Evolutionary conservation across 1,140 invertebrate species (phyloP), one percentile per base, ranked within the genome.

Genomic region (Paramacrobiotus metropolitanus): DNA sequence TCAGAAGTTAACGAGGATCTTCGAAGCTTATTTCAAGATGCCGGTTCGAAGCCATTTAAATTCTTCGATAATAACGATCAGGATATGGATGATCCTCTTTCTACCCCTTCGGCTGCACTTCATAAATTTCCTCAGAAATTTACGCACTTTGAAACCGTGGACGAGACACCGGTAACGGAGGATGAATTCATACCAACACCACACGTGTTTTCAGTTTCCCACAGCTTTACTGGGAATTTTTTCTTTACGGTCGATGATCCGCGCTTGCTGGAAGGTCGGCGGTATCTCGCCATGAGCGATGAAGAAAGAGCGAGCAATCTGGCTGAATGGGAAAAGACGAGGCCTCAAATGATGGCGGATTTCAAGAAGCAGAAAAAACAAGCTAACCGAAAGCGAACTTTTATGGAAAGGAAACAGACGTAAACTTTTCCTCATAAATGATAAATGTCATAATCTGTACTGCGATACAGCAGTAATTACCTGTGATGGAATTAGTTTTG

Each of bases 351-450:
- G 15, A 9, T 24, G 15, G 48, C 48, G 15, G 48, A 55, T 24
- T 55, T 55, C 24, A 55, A 55, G 48, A 55, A 55, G 28, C 15
- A 20, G 15, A 55, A 55, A 24, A 55, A 55, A 24, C 15, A 55
- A 20, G 48, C 48, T 24, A 55, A 55, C 48, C 48, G 48, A 24
- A 55, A 55, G 24, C 48, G 48, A n/a, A 40, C n/a, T n/a, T n/a
- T n/a, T n/a, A n/a, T n/a, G n/a, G n/a, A n/a, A n/a, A n/a, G n/a
- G n/a, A n/a, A n/a, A n/a, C n/a, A n/a, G n/a, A n/a, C n/a, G n/a
- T n/a, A n/a, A n/a, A n/a, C n/a, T n/a, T n/a, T n/a, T n/a, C n/a
- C n/a, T n/a, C n/a, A n/a, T n/a, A n/a, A n/a, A n/a, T n/a, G n/a
- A n/a, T n/a, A n/a, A n/a, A n/a, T n/a, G n/a, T n/a, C n/a, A n/a